Evolutionary conservation across 1,140 invertebrate genomes (phyloP).

Genomic region (Cydia strobilella): DNA sequence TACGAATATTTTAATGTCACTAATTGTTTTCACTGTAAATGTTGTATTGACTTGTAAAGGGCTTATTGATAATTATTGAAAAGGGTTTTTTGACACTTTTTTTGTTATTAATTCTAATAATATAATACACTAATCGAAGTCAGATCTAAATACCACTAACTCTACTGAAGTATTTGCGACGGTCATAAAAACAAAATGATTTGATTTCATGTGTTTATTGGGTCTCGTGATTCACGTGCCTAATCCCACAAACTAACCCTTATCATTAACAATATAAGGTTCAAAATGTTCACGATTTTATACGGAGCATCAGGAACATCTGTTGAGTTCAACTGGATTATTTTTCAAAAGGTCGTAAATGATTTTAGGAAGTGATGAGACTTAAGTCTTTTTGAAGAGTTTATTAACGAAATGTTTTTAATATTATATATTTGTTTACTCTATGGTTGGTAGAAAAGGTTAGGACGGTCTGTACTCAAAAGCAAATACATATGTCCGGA

Average conservation of each 20-base stretch:
- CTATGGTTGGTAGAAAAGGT: not conserved
- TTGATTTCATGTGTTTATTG: constrained; percentile 32
- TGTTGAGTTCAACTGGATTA: not conserved
- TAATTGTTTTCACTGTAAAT: too few species aligned
- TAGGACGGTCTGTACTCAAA: not conserved
- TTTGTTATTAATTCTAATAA: too few species aligned
- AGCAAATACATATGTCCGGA: not conserved
- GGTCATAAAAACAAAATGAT: constrained; percentile 29
- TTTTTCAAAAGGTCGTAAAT: not conserved
- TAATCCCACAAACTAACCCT: not conserved
- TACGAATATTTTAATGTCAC: too few species aligned
- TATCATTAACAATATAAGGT: not conserved
- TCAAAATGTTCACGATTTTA: not conserved
- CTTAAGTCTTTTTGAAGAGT: not conserved
- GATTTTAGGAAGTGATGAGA: not conserved
- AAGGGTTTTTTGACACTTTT: too few species aligned
- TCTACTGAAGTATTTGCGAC: constrained; percentile 27
- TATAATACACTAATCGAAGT: too few species aligned
- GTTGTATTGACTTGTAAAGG: too few species aligned
- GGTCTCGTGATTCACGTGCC: constrained; percentile 16
- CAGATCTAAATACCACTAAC: constrained; percentile 7
- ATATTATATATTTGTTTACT: not conserved
- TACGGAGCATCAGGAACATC: not conserved
- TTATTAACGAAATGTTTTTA: constrained; percentile 8
- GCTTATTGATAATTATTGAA: too few species aligned